phyloP scores from a whole-genome alignment of 2,888 invertebrate genomes.

The Limnephilus lunatus region DNA sequence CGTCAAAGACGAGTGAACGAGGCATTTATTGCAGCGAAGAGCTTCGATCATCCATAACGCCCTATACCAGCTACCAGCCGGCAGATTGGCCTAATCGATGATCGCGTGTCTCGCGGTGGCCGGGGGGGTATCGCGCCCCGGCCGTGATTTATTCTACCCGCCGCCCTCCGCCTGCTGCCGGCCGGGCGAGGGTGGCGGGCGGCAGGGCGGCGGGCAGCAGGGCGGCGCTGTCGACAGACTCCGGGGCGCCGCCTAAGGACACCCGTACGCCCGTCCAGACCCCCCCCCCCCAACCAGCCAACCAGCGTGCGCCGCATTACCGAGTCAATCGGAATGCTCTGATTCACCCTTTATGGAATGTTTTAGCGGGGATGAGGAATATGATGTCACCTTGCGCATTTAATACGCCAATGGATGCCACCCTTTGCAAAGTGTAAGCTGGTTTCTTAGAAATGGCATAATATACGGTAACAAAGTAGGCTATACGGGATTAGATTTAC shows the following conservation, averaged over 20 bases:
- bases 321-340: neutral
- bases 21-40: neutral
- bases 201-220: neutral
- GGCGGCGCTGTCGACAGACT: constrained; percentile 19
- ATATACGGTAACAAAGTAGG: no score
- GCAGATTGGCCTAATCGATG: constrained; percentile 21
- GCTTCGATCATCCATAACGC: neutral
- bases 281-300: neutral
- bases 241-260: constrained; percentile 26
- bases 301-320: neutral
- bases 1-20: neutral
- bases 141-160: neutral
- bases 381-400: neutral
- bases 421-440: neutral
- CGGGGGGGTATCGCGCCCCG: constrained; percentile 4
- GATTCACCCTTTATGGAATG: neutral
- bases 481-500: no score
- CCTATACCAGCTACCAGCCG: neutral
- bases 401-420: no score
- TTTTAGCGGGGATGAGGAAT: neutral
- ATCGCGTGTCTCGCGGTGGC: neutral
- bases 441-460: no score
- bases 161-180: neutral
- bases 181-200: neutral
- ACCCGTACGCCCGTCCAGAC: neutral